Conservation (phyloP, 92 coral and sea anemone species). For the Desmophyllum pertusum region DNA sequence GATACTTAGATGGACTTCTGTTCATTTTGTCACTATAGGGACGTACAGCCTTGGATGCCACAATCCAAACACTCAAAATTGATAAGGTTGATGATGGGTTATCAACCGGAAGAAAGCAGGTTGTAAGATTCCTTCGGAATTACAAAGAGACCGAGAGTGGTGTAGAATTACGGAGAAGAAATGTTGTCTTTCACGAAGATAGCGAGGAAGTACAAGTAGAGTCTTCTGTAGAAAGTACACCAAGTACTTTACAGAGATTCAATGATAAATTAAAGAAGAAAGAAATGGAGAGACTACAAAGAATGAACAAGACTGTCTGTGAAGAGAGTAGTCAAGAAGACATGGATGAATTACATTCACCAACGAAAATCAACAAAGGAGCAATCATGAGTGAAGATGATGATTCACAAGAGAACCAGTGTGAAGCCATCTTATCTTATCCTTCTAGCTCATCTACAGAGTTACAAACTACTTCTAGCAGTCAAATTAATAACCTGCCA, state of each 20-base stretch:
- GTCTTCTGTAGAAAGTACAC: conserved; percentile 5
- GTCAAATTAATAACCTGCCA: not conserved
- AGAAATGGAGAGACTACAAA: conserved; percentile 30
- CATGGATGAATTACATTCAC: not conserved
- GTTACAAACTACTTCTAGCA: not conserved
- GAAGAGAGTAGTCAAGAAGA: not conserved
- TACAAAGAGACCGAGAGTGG: not conserved
- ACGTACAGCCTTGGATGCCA: conserved; percentile 80
- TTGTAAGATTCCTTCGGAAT: conserved; percentile 65
- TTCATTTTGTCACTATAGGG: conserved; percentile 64
- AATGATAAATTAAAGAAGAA: conserved; percentile 38
- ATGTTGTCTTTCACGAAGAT: conserved; percentile 1
- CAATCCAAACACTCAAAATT: conserved; percentile 53
- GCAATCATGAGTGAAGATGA: not conserved
- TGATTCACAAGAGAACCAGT: not conserved
- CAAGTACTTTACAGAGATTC: conserved; percentile 33
- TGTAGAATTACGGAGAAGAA: conserved; percentile 21
- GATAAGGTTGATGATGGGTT: conserved; percentile 66
- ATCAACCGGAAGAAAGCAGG: conserved; percentile 68
- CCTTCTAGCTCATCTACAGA: conserved; percentile 7
- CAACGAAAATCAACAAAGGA: not conserved
- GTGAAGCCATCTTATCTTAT: not conserved
- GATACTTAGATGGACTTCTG: not conserved
- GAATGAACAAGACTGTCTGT: not conserved
- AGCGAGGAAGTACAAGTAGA: conserved; percentile 14